phyloP scores from a whole-genome alignment of 2,888 invertebrate genomes.

The Scaptomyza flava region DNA sequence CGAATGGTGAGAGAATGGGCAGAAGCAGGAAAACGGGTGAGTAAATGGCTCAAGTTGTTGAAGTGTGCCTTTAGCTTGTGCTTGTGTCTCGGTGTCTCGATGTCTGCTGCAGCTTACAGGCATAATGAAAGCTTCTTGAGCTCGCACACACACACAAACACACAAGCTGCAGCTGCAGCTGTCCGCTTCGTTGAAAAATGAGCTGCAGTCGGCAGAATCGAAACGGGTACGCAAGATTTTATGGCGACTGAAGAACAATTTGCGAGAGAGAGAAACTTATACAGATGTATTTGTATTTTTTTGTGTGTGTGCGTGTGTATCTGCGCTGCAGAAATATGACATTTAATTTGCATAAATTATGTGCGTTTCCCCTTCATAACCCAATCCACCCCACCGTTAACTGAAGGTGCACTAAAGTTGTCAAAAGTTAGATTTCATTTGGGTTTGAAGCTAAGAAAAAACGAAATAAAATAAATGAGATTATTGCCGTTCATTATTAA shows the following conservation, averaged over 20 bases:
- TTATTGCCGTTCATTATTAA: slow-evolving; percentile 32
- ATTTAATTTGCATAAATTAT: slow-evolving; percentile 70
- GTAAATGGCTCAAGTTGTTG: slow-evolving; percentile 58
- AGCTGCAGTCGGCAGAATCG: slow-evolving; percentile 38
- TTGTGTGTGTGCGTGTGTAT: slow-evolving; percentile 16
- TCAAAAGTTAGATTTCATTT: slow-evolving; percentile 16
- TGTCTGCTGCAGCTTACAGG: slow-evolving; percentile 42
- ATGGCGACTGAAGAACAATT: background rate
- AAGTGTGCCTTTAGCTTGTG: slow-evolving; percentile 39
- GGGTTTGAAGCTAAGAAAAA: slow-evolving; percentile 2
- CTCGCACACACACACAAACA: slow-evolving; percentile 12
- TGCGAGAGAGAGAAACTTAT: background rate
- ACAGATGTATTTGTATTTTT: background rate
- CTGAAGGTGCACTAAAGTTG: background rate
- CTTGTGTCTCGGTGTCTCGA: slow-evolving; percentile 3
- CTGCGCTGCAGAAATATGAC: slow-evolving; percentile 55
- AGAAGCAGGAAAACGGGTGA: slow-evolving; percentile 12
- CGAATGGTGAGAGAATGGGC: slow-evolving; percentile 1
- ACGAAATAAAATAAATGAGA: background rate
- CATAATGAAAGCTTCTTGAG: slow-evolving; percentile 41
- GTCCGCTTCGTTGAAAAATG: slow-evolving; percentile 62
- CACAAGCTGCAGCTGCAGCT: slow-evolving; percentile 50
- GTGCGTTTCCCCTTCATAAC: slow-evolving; percentile 7
- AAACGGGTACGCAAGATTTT: slow-evolving; percentile 12
- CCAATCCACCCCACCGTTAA: background rate